Evolutionary conservation across 2,113 vertebrate genomes (phyloP), one percentile per base, ranked within the genome.

Genomic region (Xiphias gladius): DNA sequence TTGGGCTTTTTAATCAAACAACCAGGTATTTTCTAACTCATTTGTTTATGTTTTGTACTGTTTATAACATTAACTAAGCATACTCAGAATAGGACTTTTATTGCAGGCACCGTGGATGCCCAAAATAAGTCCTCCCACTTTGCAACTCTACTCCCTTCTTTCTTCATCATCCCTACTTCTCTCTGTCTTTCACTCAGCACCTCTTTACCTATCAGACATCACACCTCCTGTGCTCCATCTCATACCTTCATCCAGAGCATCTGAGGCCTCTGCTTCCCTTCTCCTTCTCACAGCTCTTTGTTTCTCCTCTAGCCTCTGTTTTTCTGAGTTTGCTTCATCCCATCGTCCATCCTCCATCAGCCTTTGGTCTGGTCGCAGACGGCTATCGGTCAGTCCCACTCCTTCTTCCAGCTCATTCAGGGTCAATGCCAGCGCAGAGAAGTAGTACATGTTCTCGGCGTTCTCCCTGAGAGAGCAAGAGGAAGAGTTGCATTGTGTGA

Each of bases 401-500:
- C 93, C 93, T 0, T 97, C 96, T 85, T 98, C 98, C 0, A 84
- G 87, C 93, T 99, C 98, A 0, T 99, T 99, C 70, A 99, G 95
- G 8, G 97, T 98, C 89, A 99, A 92, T 17, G 98, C 98, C 93
- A 99, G 95, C 55, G 96, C 93, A 0, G 98, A 99, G 95, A 99
- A 99, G 94, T 94, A 95, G 80, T 99, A 99, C 98, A 99, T 99
- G 94, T 99, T 98, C 94, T 99, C 98, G 0, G 98, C 97, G 0
- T 99, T 99, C 9, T 98, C 97, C 89, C 98, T 99, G 91, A 2
- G 0, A 0, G 0, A 35, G 24, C 7, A n/a, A 58, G 16, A 68
- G 26, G 54, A 48, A 43, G 6, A 72, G 26, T 46, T 73, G 69
- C 20, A 19, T 11, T n/a, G 13, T 28, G 46, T 16, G 3, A 43